Evolutionary conservation across 2,797 vertebrate species (phyloP).

Genomic region (Threskiornis aethiopicus): DNA sequence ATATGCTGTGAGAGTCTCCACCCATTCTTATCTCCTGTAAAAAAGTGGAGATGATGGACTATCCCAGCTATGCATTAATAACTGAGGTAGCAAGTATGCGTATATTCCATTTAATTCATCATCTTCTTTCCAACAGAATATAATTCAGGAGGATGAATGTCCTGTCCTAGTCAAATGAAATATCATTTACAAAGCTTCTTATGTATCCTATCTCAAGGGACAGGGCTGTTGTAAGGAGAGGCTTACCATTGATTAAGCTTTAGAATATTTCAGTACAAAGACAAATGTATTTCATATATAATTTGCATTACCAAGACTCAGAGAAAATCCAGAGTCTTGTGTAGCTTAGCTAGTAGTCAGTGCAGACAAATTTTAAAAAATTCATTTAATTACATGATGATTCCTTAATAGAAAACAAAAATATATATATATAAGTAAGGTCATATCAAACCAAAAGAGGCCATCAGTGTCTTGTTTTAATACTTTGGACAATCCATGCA

Average conservation of each 20-base stretch:
- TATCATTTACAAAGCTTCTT: slow-evolving; percentile 55
- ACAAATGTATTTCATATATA: background rate
- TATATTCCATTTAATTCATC: slow-evolving; percentile 50
- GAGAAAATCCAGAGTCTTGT: background rate
- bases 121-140: slow-evolving; percentile 36
- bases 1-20: background rate
- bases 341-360: background rate
- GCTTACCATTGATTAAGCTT: slow-evolving; percentile 33
- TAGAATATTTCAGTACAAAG: slow-evolving; percentile 33
- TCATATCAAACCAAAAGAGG: background rate
- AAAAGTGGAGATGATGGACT: slow-evolving; percentile 36
- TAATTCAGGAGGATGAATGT: slow-evolving; percentile 60
- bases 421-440: background rate
- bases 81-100: slow-evolving; percentile 22
- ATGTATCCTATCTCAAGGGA: slow-evolving; percentile 13
- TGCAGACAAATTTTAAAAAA: background rate
- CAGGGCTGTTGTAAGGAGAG: slow-evolving; percentile 10
- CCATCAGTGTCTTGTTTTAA: background rate
- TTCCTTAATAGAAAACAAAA: background rate
- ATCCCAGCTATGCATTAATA: slow-evolving; percentile 40
- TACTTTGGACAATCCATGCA: background rate
- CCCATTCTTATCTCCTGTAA: slow-evolving; percentile 9
- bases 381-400: background rate
- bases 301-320: background rate
- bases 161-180: slow-evolving; percentile 42